phyloP scores from a whole-genome alignment of 2,113 vertebrate species.

The Cebidichthys violaceus region DNA sequence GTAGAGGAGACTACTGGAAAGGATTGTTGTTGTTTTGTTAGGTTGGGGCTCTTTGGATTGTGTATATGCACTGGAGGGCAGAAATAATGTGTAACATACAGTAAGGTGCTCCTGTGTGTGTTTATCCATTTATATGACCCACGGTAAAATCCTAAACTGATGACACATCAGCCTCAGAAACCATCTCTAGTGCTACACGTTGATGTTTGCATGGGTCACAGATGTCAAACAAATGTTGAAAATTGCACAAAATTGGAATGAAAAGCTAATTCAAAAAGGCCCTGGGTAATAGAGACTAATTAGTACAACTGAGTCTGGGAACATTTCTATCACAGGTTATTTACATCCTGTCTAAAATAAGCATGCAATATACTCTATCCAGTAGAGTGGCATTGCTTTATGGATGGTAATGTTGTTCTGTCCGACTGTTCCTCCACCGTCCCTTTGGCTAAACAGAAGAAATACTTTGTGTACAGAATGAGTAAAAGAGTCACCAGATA shows the following conservation, averaged over 20 bases:
- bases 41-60: constrained; percentile 24
- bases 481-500: neutral
- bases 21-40: constrained; percentile 9
- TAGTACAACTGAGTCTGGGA: neutral
- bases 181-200: constrained; percentile 87
- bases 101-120: constrained; percentile 21
- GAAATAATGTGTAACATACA: constrained; percentile 25
- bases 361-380: neutral
- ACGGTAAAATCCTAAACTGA: constrained; percentile 26
- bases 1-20: constrained; percentile 54
- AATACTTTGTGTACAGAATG: neutral
- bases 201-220: constrained; percentile 87
- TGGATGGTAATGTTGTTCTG: neutral
- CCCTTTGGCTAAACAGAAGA: neutral
- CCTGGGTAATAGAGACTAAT: neutral
- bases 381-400: neutral
- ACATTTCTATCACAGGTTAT: constrained; percentile 17
- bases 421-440: too few species aligned
- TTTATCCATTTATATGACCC: constrained; percentile 24
- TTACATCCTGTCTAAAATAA: neutral
- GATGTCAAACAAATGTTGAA: constrained; percentile 87
- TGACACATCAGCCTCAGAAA: constrained; percentile 53
- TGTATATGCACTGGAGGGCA: constrained; percentile 38
- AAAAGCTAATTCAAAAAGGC: neutral
- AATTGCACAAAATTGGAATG: constrained; percentile 17